Evolutionary conservation across 2,113 vertebrate genomes (phyloP).

Genomic region (Burhinus bistriatus): DNA sequence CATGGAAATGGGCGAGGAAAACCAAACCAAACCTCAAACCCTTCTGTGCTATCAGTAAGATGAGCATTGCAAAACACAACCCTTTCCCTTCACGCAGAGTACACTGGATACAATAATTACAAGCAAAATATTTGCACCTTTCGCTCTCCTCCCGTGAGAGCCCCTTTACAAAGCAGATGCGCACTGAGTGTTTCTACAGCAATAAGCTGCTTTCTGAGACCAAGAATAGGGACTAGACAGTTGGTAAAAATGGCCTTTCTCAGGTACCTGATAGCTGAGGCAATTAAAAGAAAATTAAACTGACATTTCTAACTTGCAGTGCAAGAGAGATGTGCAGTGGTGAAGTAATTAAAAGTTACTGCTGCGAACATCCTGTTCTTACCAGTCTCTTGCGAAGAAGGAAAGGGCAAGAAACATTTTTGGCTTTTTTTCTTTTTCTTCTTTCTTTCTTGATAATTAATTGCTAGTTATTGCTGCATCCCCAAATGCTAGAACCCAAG

Average conservation of each 20-base stretch:
- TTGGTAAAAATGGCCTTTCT: neutral
- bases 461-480: neutral
- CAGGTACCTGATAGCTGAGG: neutral
- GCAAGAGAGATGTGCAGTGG: neutral
- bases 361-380: neutral
- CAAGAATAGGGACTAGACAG: neutral
- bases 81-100: neutral
- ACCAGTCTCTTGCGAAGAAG: neutral
- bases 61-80: neutral
- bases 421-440: neutral
- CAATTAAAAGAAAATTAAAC: constrained; percentile 43
- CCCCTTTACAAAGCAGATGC: neutral
- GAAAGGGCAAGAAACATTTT: neutral
- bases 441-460: neutral
- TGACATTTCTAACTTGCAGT: neutral
- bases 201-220: neutral
- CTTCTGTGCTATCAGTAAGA: neutral
- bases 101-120: rapidly evolving
- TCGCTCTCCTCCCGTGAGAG: neutral
- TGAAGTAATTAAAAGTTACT: constrained; percentile 20
- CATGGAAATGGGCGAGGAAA: neutral
- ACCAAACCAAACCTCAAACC: neutral
- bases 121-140: neutral
- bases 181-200: neutral
- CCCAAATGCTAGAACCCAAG: neutral